Conservation (phyloP, 2,888 invertebrate species). For the Drosophila paracracens region DNA sequence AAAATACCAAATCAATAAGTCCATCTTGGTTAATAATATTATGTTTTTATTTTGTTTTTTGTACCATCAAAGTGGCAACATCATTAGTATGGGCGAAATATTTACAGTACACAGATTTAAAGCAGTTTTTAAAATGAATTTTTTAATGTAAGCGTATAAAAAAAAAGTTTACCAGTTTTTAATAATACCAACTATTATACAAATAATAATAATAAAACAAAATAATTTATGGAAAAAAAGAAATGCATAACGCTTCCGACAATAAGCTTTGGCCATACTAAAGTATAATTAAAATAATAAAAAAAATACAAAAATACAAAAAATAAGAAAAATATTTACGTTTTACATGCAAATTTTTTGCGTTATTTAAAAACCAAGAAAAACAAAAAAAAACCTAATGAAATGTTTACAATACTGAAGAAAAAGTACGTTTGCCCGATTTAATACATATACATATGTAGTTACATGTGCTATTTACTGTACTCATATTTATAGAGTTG, state of each 20-base stretch:
- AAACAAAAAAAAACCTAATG: conserved; percentile 11
- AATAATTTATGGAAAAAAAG: conserved; percentile 43
- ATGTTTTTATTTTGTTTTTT: conserved; percentile 2
- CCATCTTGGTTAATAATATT: conserved; percentile 7
- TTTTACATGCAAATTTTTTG: conserved; percentile 63
- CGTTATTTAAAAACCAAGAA: conserved; percentile 29
- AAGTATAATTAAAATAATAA: conserved; percentile 47
- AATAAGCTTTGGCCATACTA: conserved; percentile 85
- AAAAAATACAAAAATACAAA: conserved; percentile 23
- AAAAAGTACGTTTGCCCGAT: conserved; percentile 49
- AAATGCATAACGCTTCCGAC: conserved; percentile 84
- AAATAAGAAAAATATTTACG: conserved; percentile 42
- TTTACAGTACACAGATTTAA: conserved; percentile 40
- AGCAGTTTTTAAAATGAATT: conserved; percentile 40
- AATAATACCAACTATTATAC: conserved; percentile 34
- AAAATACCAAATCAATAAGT: conserved; percentile 11
- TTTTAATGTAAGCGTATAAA: conserved; percentile 19
- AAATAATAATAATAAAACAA: conserved; percentile 30
- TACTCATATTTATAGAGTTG: conserved; percentile 68
- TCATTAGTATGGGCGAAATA: conserved; percentile 19
- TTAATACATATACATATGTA: conserved; percentile 49
- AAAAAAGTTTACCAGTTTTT: conserved; percentile 18
- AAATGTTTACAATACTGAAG: conserved; percentile 30
- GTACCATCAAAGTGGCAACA: conserved; percentile 7
- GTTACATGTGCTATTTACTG: conserved; percentile 63